Evolutionary conservation across 2,888 invertebrate genomes (phyloP).

Genomic region (Lochmaea capreae): DNA sequence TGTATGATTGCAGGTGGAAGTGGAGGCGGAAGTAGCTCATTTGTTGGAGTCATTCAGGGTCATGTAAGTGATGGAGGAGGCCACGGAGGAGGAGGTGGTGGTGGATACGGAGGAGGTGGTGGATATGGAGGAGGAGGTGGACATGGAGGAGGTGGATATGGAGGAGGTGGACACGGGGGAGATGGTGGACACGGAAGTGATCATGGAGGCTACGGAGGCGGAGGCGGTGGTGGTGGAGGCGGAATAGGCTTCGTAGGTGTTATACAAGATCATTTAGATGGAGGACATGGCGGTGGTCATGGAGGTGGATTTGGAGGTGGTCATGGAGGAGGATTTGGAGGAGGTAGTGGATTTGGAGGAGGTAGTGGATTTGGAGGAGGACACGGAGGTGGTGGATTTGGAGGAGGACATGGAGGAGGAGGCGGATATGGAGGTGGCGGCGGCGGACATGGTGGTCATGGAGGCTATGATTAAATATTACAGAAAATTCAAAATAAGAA

Average conservation of each 20-base stretch:
- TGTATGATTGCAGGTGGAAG: background rate
- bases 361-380: conserved; percentile 26
- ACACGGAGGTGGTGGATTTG: conserved; percentile 5
- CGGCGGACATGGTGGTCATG: background rate
- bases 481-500: background rate
- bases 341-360: conserved; percentile 3
- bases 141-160: background rate
- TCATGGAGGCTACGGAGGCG: background rate
- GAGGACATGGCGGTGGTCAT: conserved; percentile 1
- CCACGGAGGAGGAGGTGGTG: background rate
- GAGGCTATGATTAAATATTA: conserved; percentile 7
- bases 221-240: conserved; percentile 12
- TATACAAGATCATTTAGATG: conserved; percentile 3
- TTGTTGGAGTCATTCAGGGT: background rate
- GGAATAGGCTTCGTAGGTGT: conserved; percentile 9
- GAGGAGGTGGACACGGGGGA: conserved; percentile 7
- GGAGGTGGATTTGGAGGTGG: conserved; percentile 3
- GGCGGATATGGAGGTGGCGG: background rate
- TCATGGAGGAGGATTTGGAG: conserved; percentile 8
- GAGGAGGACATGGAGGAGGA: conserved; percentile 5
- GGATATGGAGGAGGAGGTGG: conserved; percentile 19
- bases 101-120: background rate
- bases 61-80: conserved; percentile 1
- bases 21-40: conserved; percentile 1
- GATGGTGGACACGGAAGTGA: background rate